Base-by-base conservation (phyloP, 2,797 vertebrate genomes). In the Anableps anableps region DNA sequence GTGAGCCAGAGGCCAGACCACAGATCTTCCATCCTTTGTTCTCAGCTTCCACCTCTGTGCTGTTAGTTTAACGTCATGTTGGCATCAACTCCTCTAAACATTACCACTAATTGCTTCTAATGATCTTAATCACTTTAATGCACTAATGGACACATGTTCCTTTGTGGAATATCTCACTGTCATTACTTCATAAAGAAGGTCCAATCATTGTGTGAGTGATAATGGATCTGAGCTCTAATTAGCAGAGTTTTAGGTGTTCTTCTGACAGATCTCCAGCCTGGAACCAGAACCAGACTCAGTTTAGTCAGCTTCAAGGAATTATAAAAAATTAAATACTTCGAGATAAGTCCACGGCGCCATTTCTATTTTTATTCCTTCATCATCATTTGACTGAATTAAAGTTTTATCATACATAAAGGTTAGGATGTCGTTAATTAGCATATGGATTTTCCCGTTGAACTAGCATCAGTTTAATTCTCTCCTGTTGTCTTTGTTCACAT, bases 51-150 rank as follows among this genome's bases (percentile, higher is more conserved):
- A 73, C 74, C 85, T 82, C 19, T 14, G 19, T 21, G 43, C 72
- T 41, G 26, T 83, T 34, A 76, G 13, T 72, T 48, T 77, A 68
- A 83, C 31, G 60, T 48, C 23, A 82, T 72, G 38, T 60, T 29
- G 34, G 68, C 77, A 73, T n/a, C 75, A 47, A 51, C 48, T 88
- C 78, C 70, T 88, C 68, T 77, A 60, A 72, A 84, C 76, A 75
- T 83, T 50, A 77, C 50, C 48, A 3, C 64, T 88, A 89, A 91
- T 88, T 87, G 79, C 58, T 80, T 55, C 29, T 86, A 91, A 90
- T 88, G 81, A 55, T 79, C 14, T 45, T 78, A 85, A 89, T 90
- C 81, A 74, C 60, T 84, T 72, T 82, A 60, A 72, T 50, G 62
- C 6, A 7, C 72, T 84, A 85, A 82, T 85, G 74, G 86, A 85